Evolutionary conservation across 1,140 invertebrate genomes (phyloP).

Genomic region (Cephus cinctus): DNA sequence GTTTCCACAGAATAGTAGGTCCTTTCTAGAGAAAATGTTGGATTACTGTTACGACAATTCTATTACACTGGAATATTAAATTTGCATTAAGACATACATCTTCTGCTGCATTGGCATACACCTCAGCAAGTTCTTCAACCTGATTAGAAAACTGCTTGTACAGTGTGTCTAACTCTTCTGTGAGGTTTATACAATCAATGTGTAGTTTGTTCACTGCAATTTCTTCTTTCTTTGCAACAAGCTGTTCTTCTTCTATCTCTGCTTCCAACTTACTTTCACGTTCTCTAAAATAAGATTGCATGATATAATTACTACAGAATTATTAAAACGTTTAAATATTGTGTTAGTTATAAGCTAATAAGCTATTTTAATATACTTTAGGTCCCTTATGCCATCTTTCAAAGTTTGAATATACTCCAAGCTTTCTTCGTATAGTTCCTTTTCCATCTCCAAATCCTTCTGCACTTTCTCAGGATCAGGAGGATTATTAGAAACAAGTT

Average conservation of each 20-base stretch:
- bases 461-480: slow-evolving; percentile 17
- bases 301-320: not conserved
- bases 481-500: slow-evolving; percentile 26
- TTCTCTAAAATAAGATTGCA: slow-evolving; percentile 30
- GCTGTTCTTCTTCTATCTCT: slow-evolving; percentile 37
- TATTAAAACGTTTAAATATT: no score
- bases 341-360: slow-evolving; percentile 5
- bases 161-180: slow-evolving; percentile 35
- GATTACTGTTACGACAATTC: not conserved
- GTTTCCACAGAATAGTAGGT: slow-evolving; percentile 36
- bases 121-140: slow-evolving; percentile 31
- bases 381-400: slow-evolving; percentile 31
- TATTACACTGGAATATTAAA: not conserved
- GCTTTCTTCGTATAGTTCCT: slow-evolving; percentile 35
- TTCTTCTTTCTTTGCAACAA: slow-evolving; percentile 28
- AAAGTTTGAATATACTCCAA: slow-evolving; percentile 37
- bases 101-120: slow-evolving; percentile 36
- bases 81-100: slow-evolving; percentile 30
- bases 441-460: slow-evolving; percentile 28
- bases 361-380: slow-evolving; percentile 33
- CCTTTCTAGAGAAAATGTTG: slow-evolving; percentile 33
- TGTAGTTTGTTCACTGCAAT: slow-evolving; percentile 36
- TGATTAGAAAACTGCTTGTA: slow-evolving; percentile 34
- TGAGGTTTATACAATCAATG: slow-evolving; percentile 28
- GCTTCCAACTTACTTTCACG: slow-evolving; percentile 37